Base-by-base conservation (phyloP, 2,888 invertebrate genomes). In the Salticus scenicus region DNA sequence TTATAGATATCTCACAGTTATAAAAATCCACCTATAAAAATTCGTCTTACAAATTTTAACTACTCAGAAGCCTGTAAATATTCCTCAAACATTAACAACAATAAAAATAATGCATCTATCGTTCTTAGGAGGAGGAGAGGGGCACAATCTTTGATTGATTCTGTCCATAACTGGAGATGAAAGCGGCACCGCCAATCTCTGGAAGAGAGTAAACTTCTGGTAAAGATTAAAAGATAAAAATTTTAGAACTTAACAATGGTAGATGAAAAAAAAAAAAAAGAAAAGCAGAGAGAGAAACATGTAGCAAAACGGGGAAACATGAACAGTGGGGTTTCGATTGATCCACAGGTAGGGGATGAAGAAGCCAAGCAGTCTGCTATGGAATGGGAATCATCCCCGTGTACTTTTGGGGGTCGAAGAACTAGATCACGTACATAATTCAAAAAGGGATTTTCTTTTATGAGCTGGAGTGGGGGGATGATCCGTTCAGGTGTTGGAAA, bases 71-170 rank as follows among this genome's bases (percentile, higher is more conserved):
- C n/a, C n/a, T n/a, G n/a, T n/a, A n/a, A n/a, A n/a, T n/a, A n/a
- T n/a, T n/a, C n/a, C n/a, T n/a, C n/a, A n/a, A 57, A 17, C 17
- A 37, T 10, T 10, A 1, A 57, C 24, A 57, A 57, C 24, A 57
- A 57, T 57, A 57, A 57, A 57, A 57, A 17, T 8, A 57, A n/a
- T 7, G 37, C 57, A 57, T 57, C 20, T 24, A 57, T 57, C 57
- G 57, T 57, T 20, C 24, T 17, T 57, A 14, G 2, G 20, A 17
- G 17, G 30, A 30, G 27, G 63, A 64, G 47, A 33, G 31, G 47
- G 57, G 71, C 30, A n/a, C 33, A 70, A 72, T 76, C 82, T 66
- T 71, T 83, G 82, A 83, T 83, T 72, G 82, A 83, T 76, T 71
- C 20, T 41, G 64, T n/a, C 28, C 76, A 83, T 83, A 83, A 83